Conservation (phyloP, 2,113 vertebrate species). For the Excalfactoria chinensis region DNA sequence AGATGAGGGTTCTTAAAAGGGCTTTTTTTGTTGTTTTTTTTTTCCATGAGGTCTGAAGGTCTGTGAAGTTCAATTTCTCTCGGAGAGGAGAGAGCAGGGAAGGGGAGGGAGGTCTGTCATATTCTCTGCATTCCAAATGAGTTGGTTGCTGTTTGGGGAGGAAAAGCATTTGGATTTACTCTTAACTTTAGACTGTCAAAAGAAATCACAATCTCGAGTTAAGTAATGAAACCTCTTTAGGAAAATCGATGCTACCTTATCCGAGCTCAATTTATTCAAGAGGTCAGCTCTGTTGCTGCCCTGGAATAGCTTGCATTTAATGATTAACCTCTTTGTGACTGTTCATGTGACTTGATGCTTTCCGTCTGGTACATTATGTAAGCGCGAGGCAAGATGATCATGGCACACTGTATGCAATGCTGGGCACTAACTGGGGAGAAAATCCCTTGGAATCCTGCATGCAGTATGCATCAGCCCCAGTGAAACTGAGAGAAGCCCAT, state of each 20-base stretch:
- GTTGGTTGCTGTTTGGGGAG: not conserved
- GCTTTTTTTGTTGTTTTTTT: not conserved
- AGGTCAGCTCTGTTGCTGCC: slow-evolving; percentile 24
- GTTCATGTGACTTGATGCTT: not conserved
- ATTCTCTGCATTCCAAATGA: not conserved
- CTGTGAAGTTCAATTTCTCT: slow-evolving; percentile 25
- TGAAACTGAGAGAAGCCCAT: slow-evolving; percentile 37
- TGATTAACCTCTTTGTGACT: slow-evolving; percentile 52
- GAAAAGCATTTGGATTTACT: slow-evolving; percentile 19
- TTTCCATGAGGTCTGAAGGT: not conserved
- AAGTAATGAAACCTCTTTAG: slow-evolving; percentile 37
- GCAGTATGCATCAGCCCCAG: not conserved
- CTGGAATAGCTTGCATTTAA: slow-evolving; percentile 3
- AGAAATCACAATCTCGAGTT: slow-evolving; percentile 12
- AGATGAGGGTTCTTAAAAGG: not conserved
- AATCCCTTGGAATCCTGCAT: slow-evolving; percentile 2
- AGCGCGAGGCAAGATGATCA: not conserved
- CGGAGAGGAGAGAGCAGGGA: not conserved
- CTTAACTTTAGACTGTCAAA: not conserved
- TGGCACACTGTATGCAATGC: not conserved
- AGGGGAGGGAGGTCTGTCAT: not conserved
- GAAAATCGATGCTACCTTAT: slow-evolving; percentile 40
- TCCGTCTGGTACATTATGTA: not conserved
- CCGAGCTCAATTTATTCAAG: slow-evolving; percentile 19
- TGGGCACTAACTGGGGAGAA: not conserved